Base-by-base conservation (phyloP, 2,797 vertebrate genomes). In the Sebastes itinus region DNA sequence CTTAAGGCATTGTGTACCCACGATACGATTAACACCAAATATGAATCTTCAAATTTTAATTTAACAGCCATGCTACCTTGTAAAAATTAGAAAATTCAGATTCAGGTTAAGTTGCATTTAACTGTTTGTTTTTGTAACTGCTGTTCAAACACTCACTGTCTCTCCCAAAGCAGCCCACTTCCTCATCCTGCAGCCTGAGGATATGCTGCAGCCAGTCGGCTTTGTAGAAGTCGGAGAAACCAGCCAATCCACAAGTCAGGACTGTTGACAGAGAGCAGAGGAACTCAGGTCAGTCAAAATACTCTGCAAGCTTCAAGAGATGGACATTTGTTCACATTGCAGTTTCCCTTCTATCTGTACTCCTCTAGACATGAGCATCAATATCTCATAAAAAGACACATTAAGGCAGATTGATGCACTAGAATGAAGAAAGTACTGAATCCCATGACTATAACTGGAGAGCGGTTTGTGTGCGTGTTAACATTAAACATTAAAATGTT, bases 181-280 rank as follows among this genome's bases (percentile, higher is more conserved):
- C 86, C 1, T 87, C 90, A 4, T 95, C 95, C 92, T 97, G 97
- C 95, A 96, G 96, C 27, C 80, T 55, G 62, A 98, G 91, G 81
- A 98, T 96, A 78, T 94, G 91, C 82, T 96, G 94, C 87, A 98
- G 95, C 97, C 97, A 97, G 0, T 75, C 91, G 5, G 90, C 77
- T 90, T 97, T 95, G 94, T 96, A 97, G 94, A 97, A 97, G 87
- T 98, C 96, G 0, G 95, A 96, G 93, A 97, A 98, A 61, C 97
- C 97, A 2, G 90, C 85, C 86, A 97, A 68, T 46, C 97, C 97
- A 54, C 97, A 98, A 35, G 98, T 91, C 77, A 97, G 91, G 87
- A 98, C 97, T 98, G 49, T 46, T 46, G 42, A 46, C 16, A 14
- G 42, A 46, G 16, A 46, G 12, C 49, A 70, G 11, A 38, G 35